A percentile compares a stretch with the other conserved stretches of the same genome.
Evolutionary conservation across 2,888 invertebrate genomes (phyloP).

Genomic region (Brachyptera putata): DNA sequence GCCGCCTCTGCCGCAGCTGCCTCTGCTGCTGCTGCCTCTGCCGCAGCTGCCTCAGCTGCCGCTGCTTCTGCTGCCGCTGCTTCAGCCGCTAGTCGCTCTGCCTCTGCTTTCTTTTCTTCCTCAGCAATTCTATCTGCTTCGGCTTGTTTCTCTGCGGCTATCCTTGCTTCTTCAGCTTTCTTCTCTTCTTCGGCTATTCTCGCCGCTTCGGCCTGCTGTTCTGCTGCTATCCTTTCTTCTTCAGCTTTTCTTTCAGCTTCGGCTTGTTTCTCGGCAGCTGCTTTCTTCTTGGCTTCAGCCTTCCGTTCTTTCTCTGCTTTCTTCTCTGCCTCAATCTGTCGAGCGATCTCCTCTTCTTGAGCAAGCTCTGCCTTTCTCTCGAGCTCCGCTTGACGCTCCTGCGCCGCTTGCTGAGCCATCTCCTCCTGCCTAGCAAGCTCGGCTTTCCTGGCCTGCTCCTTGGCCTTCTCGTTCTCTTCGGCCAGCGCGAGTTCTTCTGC

Average conservation of each 20-base stretch:
- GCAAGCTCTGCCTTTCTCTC: conserved; percentile 46
- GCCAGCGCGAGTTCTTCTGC: conserved; percentile 8
- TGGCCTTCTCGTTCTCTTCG: conserved; percentile 32
- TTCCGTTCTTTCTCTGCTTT: conserved; percentile 58
- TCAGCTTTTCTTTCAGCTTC: conserved; percentile 52
- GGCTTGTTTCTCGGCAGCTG: conserved; percentile 61
- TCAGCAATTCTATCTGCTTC: conserved; percentile 38
- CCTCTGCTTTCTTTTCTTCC: conserved; percentile 57
- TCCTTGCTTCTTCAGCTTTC: conserved; percentile 54
- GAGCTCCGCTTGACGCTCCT: conserved; percentile 35
- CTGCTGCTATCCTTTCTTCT: conserved; percentile 59
- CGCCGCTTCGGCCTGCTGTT: conserved; percentile 29
- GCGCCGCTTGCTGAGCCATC: conserved; percentile 26
- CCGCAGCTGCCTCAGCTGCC: background rate
- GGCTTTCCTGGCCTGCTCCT: conserved; percentile 32
- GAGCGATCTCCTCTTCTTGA: conserved; percentile 54
- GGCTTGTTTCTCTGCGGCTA: conserved; percentile 44
- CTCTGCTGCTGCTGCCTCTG: conserved; percentile 36
- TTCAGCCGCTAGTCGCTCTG: conserved; percentile 41
- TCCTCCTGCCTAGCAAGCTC: conserved; percentile 43
- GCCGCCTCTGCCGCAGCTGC: conserved; percentile 34
- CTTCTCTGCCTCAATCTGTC: conserved; percentile 41
- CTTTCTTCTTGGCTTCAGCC: conserved; percentile 61
- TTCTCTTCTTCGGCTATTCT: conserved; percentile 40
- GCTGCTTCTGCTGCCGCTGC: conserved; percentile 34